Conservation (phyloP, 2,113 vertebrate genomes). For the Tragelaphus strepsiceros region DNA sequence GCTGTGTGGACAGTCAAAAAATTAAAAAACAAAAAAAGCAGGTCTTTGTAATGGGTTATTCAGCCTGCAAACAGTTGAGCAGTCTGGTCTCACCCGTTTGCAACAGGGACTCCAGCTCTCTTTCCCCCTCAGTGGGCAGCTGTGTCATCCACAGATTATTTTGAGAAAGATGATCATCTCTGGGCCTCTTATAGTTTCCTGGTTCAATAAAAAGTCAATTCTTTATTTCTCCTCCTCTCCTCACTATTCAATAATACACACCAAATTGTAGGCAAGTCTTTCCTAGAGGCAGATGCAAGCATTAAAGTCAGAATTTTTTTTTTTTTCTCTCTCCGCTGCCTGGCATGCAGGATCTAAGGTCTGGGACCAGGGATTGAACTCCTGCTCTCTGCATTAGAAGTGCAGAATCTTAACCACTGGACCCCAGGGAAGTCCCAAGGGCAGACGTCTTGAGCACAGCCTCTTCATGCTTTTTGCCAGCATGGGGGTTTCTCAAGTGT, state of each 20-base stretch:
- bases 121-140: neutral
- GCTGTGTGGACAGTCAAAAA: neutral
- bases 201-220: neutral
- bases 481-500: accelerated
- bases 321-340: neutral
- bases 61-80: too few relatives aligned
- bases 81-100: neutral
- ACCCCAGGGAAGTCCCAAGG: neutral
- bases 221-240: neutral
- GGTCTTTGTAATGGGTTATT: neutral
- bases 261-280: neutral
- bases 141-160: neutral
- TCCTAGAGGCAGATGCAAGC: neutral
- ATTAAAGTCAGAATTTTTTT: neutral
- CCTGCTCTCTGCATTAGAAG: neutral
- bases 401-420: neutral
- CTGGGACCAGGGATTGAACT: neutral
- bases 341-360: neutral
- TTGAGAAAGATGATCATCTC: neutral
- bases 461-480: too few relatives aligned
- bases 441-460: neutral
- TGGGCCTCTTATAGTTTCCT: accelerated
- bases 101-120: accelerated
- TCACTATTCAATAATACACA: neutral
- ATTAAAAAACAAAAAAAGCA: neutral